phyloP scores from a whole-genome alignment of 2,113 vertebrate species.

The human (Homo sapiens) region DNA sequence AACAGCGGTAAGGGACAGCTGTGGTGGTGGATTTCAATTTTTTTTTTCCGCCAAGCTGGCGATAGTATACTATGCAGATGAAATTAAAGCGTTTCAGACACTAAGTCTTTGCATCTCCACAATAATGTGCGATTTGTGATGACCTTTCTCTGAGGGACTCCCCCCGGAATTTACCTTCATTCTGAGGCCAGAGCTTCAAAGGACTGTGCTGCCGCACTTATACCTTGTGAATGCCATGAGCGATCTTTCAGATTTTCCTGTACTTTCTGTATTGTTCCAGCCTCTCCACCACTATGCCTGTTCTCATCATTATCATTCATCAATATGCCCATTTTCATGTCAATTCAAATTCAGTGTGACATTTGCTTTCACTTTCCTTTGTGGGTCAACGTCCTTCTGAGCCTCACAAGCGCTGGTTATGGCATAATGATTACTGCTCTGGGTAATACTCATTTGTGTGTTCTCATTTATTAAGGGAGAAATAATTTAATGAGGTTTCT shows the following conservation, averaged over 20 bases:
- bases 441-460: neutral
- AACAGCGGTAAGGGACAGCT: conserved; percentile 82
- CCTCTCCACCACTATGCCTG: neutral
- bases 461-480: conserved; percentile 35
- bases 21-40: conserved; percentile 80
- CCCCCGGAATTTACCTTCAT: conserved; percentile 27
- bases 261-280: too few species aligned
- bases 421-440: conserved; percentile 1
- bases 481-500: neutral
- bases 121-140: conserved; percentile 65
- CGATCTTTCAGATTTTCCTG: neutral
- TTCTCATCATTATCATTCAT: neutral
- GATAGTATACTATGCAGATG: conserved; percentile 79
- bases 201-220: neutral
- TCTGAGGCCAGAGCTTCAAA: conserved; percentile 5
- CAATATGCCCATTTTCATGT: neutral
- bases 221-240: neutral
- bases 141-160: conserved; percentile 55
- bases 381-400: neutral
- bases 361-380: conserved; percentile 13
- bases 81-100: conserved; percentile 80
- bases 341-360: conserved; percentile 37
- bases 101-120: conserved; percentile 75
- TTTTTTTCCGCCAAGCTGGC: conserved; percentile 78
- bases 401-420: neutral